Evolutionary conservation across 2,797 vertebrate species (phyloP).

Genomic region (Tauraco hartlaubi): DNA sequence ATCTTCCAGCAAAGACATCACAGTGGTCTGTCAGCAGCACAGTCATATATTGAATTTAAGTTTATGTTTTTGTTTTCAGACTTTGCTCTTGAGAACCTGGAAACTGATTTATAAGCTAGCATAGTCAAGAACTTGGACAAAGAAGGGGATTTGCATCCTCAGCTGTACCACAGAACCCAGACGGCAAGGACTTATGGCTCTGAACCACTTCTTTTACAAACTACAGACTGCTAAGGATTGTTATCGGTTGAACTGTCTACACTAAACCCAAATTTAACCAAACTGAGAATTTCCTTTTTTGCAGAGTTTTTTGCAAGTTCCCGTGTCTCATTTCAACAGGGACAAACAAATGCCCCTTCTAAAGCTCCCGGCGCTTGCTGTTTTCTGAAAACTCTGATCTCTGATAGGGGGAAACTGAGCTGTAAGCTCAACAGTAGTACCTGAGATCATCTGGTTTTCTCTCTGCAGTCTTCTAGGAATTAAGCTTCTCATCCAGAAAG

Average conservation of each 20-base stretch:
- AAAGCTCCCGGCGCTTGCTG: background rate
- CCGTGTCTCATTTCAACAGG: background rate
- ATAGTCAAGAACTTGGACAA: background rate
- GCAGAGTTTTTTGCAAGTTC: background rate
- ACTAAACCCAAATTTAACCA: background rate
- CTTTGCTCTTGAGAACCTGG: background rate
- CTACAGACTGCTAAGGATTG: background rate
- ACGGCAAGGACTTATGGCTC: background rate
- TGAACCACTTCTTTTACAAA: background rate
- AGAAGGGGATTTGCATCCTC: background rate
- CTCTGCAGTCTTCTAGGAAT: background rate
- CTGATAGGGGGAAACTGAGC: background rate
- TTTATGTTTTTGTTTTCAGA: background rate
- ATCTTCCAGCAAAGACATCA: slow-evolving; percentile 24
- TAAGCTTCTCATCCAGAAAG: background rate
- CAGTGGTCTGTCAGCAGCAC: slow-evolving; percentile 19
- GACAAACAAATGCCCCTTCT: background rate
- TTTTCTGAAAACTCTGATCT: background rate
- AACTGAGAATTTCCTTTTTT: background rate
- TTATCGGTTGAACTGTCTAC: background rate
- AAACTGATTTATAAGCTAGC: background rate
- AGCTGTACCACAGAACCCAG: background rate
- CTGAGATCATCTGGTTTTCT: background rate
- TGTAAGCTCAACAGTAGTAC: background rate
- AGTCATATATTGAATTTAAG: background rate